Evolutionary conservation across 30 jellyfish, hydroid and myxozoan species (phyloP), one percentile per base, ranked within the genome.

Genomic region (Mastigias papua): DNA sequence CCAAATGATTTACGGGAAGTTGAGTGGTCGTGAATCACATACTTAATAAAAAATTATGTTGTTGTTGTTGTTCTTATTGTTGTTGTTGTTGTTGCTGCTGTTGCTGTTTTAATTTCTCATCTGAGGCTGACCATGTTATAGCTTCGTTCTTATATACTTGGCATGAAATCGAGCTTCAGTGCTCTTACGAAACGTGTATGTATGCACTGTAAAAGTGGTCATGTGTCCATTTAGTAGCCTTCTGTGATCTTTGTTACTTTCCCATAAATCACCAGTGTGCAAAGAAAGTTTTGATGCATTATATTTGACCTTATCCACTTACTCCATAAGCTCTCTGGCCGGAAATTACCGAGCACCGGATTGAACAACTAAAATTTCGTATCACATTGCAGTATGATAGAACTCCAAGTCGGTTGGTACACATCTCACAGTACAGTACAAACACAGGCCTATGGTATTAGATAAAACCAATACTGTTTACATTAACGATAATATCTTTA

Each of bases 401-500:
- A 51, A 21, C 67, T 2, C 67, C 4, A 10, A 10, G 67, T 51
- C 67, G 27, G 17, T 21, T 51, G 67, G 67, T 51, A 17, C 67
- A 10, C 13, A 10, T 51, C 27, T 51, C 25, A 51, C 27, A 5
- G 23, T 51, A 1, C 25, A 51, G 25, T 51, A 21, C 67, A 51
- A 51, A 51, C 17, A 51, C 67, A 4, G 67, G 67, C 25, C 67
- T 63, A n/a, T 63, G 74, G 74, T 63, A n/a, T 34, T 72, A 72
- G 25, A 72, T 49, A 34, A 72, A 34, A 37, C 83, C 83, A 23
- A 20, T 26, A 27, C 19, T 49, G 69, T 72, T 72, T 72, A 26
- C 83, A 48, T 26, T 72, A 33, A 72, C 63, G 83, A 48, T 72
- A 69, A 49, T 34, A 34, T 69, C 63, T 72, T 72, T 49, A 72